Conservation (phyloP, 2,888 invertebrate genomes). For the Aphidius colemani region DNA sequence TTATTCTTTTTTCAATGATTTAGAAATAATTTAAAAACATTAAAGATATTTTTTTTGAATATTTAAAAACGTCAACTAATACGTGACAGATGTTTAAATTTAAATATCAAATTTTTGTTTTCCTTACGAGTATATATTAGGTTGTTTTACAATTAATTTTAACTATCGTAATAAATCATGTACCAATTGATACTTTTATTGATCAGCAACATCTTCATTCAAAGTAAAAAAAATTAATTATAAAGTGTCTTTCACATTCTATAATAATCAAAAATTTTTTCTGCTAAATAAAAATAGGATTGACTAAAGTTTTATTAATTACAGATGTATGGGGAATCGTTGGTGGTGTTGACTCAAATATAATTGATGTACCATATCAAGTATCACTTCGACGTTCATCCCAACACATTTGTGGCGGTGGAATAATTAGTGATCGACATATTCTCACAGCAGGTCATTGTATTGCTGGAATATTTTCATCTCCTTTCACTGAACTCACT, state of each 20-base stretch:
- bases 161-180: no score
- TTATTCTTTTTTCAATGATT: no score
- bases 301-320: background rate
- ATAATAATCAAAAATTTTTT: background rate
- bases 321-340: constrained; percentile 33
- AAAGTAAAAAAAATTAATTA: no score
- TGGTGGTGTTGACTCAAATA: constrained; percentile 34
- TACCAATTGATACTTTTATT: no score
- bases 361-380: constrained; percentile 40
- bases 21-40: no score
- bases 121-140: no score
- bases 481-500: constrained; percentile 27
- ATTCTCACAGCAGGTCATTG: constrained; percentile 40
- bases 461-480: constrained; percentile 15
- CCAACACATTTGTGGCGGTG: constrained; percentile 37
- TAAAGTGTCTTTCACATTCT: background rate
- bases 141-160: no score
- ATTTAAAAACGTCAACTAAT: no score
- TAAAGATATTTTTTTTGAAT: no score
- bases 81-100: no score
- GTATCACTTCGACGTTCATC: constrained; percentile 32
- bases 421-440: constrained; percentile 32
- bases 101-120: no score
- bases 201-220: no score
- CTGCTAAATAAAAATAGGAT: background rate